Evolutionary conservation across 2,113 vertebrate species (phyloP).

Genomic region (Clupea harengus): DNA sequence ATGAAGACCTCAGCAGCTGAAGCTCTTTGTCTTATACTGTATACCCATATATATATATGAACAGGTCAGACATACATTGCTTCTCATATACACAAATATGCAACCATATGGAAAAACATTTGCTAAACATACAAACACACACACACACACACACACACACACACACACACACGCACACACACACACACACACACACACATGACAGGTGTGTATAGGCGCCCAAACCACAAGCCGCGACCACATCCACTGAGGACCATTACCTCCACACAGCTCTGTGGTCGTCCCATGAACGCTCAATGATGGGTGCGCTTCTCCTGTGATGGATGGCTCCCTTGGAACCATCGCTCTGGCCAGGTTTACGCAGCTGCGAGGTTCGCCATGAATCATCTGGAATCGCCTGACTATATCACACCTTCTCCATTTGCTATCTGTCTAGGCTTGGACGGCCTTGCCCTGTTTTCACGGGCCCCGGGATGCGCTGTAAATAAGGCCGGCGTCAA

Average conservation of each 20-base stretch:
- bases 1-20: background rate
- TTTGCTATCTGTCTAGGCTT: background rate
- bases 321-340: background rate
- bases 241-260: background rate
- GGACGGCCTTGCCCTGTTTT: background rate
- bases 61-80: background rate
- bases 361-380: conserved; percentile 1
- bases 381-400: background rate
- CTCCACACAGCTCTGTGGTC: conserved; percentile 11
- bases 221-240: background rate
- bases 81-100: background rate
- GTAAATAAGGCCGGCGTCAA: background rate
- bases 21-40: background rate
- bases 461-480: background rate
- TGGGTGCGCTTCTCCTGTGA: background rate
- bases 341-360: conserved; percentile 7
- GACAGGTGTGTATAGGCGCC: background rate
- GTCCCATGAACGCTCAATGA: conserved; percentile 4
- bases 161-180: conserved; percentile 15
- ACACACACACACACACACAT: conserved; percentile 14
- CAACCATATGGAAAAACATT: background rate
- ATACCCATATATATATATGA: background rate
- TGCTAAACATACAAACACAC: background rate
- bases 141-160: background rate
- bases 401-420: background rate